Evolutionary conservation across 2,113 vertebrate species (phyloP).

Genomic region (Centropus bengalensis): DNA sequence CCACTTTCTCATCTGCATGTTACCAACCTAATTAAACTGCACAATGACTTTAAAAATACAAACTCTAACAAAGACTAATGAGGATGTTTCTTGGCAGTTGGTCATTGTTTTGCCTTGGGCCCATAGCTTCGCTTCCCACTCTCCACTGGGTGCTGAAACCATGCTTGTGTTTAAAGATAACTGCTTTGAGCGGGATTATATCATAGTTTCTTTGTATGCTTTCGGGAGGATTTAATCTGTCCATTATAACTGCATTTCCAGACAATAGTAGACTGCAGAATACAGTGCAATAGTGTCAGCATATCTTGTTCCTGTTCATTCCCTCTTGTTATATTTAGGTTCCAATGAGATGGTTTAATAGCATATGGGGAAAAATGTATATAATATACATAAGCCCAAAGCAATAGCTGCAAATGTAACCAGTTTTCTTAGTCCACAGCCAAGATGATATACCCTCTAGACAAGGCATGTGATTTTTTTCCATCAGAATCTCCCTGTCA

Average conservation of each 20-base stretch:
- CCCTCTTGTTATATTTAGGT: not conserved
- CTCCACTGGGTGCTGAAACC: not conserved
- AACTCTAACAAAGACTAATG: slow-evolving; percentile 1
- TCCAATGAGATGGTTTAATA: not conserved
- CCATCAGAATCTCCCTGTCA: not conserved
- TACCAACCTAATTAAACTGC: slow-evolving; percentile 45
- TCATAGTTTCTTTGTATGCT: not conserved
- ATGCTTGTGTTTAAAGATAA: slow-evolving; percentile 45
- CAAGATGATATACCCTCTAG: not conserved
- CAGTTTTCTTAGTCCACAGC: not conserved
- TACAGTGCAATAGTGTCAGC: not conserved
- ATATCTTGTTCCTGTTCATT: not conserved
- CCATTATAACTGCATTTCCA: slow-evolving; percentile 10
- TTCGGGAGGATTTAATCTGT: slow-evolving; percentile 23
- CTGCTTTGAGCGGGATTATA: not conserved
- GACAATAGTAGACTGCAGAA: slow-evolving; percentile 30
- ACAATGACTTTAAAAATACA: slow-evolving; percentile 55
- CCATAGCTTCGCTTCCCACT: not conserved
- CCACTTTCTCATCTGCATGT: slow-evolving; percentile 59
- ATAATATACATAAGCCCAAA: not conserved
- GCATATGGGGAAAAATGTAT: not conserved
- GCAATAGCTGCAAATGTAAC: not conserved
- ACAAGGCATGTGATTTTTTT: not conserved
- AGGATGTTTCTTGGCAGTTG: slow-evolving; percentile 46
- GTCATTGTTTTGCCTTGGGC: slow-evolving; percentile 32